Conservation (phyloP, 1,140 invertebrate species). For the Melitaea cinxia region DNA sequence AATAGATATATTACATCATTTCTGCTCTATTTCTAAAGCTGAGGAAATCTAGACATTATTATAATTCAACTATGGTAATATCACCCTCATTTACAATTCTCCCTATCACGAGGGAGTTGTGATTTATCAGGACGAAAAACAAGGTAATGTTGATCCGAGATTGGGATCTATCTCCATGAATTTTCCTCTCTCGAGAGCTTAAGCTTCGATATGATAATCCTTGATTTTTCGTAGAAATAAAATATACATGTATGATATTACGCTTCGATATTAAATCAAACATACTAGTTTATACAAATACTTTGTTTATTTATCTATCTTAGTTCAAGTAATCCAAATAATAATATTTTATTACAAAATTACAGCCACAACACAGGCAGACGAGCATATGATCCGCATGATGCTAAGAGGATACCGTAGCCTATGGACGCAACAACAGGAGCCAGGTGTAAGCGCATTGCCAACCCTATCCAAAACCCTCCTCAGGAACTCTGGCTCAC, state of each 20-base stretch:
- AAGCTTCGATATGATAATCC: slow-evolving; percentile 5
- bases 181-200: slow-evolving; percentile 15
- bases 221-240: not conserved
- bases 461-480: no score
- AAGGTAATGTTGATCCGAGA: slow-evolving; percentile 29
- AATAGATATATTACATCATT: not conserved
- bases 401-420: no score
- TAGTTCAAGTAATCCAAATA: no score
- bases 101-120: slow-evolving; percentile 29
- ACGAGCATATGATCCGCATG: no score
- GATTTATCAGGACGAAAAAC: slow-evolving; percentile 34
- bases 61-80: slow-evolving; percentile 22
- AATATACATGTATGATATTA: not conserved
- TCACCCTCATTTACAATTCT: slow-evolving; percentile 26
- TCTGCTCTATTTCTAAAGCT: slow-evolving; percentile 4
- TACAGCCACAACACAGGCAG: no score
- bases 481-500: no score
- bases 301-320: no score
- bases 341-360: no score
- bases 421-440: no score
- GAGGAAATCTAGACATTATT: slow-evolving; percentile 19
- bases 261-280: no score
- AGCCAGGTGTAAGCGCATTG: no score
- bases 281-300: no score
- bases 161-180: slow-evolving; percentile 18